phyloP scores from a whole-genome alignment of 2,113 vertebrate genomes.

The Protomyctophum bolini region DNA sequence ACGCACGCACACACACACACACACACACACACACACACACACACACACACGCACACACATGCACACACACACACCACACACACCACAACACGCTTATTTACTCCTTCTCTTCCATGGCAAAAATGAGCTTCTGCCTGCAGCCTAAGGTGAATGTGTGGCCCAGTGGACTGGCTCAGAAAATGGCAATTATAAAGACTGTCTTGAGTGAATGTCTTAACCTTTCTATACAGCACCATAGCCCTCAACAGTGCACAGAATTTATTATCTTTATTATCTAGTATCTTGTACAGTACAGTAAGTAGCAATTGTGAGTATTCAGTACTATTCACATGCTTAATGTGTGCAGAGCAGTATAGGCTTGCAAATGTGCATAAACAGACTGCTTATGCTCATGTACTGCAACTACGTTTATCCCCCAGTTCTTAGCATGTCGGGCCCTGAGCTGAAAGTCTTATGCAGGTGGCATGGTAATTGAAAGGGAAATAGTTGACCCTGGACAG shows the following conservation, averaged over 20 bases:
- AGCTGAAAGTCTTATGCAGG: constrained; percentile 15
- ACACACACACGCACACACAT: too few relatives aligned
- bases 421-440: constrained; percentile 11
- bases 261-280: too few relatives aligned
- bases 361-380: neutral
- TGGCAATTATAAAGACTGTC: too few relatives aligned
- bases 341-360: neutral
- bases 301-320: neutral
- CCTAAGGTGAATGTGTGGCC: too few relatives aligned
- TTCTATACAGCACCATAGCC: neutral
- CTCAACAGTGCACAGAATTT: neutral
- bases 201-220: neutral
- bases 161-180: too few relatives aligned
- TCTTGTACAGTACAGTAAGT: too few relatives aligned
- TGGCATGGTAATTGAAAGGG: constrained; percentile 63
- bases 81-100: too few relatives aligned
- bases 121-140: too few relatives aligned
- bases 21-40: too few relatives aligned
- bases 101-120: too few relatives aligned
- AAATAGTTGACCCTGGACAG: constrained; percentile 47
- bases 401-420: neutral
- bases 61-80: neutral
- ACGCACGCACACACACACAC: too few relatives aligned
- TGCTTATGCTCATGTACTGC: neutral
- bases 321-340: too few relatives aligned